Evolutionary conservation across 2,888 invertebrate species (phyloP).

Genomic region (Cryptus armator): DNA sequence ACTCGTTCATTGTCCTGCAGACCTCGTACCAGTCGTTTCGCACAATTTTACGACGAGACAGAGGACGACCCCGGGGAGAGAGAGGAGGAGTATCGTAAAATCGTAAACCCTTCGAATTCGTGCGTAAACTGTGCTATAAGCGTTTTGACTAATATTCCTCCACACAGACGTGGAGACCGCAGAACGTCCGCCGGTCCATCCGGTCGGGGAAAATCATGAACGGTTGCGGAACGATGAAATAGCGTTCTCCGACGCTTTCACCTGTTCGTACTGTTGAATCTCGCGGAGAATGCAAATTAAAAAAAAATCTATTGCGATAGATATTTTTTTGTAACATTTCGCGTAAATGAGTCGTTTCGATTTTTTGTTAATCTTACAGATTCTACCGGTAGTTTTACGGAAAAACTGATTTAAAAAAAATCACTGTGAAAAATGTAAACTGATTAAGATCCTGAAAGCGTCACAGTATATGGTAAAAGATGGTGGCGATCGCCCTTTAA

Average conservation of each 20-base stretch:
- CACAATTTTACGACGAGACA: slow-evolving; percentile 31
- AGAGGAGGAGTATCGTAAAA: slow-evolving; percentile 46
- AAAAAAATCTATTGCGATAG: too few relatives aligned
- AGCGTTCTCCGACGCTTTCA: background rate
- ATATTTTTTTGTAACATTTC: too few relatives aligned
- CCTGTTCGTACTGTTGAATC: background rate
- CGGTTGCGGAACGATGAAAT: background rate
- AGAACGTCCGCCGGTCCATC: slow-evolving; percentile 3
- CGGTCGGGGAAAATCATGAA: background rate
- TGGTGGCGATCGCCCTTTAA: too few relatives aligned
- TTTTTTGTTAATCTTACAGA: too few relatives aligned
- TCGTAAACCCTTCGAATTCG: slow-evolving; percentile 25
- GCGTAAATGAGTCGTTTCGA: too few relatives aligned
- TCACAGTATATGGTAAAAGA: too few relatives aligned
- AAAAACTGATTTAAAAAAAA: too few relatives aligned
- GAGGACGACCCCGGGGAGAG: too few relatives aligned
- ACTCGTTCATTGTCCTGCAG: slow-evolving; percentile 47
- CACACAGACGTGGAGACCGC: background rate
- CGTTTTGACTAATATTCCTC: slow-evolving; percentile 33
- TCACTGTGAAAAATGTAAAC: too few relatives aligned
- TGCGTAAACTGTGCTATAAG: slow-evolving; percentile 26
- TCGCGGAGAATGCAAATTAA: background rate
- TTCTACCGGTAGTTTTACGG: too few relatives aligned
- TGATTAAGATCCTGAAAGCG: too few relatives aligned
- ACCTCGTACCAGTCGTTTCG: slow-evolving; percentile 44